Evolutionary conservation across 2,113 vertebrate species (phyloP).

Genomic region (Pundamilia nyererei): DNA sequence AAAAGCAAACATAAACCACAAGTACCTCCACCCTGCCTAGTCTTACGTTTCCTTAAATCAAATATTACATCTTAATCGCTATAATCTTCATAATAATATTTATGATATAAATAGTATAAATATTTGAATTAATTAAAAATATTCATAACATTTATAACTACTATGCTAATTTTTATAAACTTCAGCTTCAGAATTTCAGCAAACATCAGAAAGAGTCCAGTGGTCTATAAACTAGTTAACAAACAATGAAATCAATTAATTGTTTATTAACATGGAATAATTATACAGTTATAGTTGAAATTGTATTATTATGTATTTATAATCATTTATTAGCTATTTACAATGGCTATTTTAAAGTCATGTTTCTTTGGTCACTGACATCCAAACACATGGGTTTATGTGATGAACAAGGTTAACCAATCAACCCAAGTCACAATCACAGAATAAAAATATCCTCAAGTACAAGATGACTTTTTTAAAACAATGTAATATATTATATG

Average conservation of each 20-base stretch:
- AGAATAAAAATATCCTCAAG: background rate
- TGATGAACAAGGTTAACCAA: background rate
- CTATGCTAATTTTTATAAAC: background rate
- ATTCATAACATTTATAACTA: background rate
- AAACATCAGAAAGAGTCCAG: background rate
- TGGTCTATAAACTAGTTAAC: background rate
- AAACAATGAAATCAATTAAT: background rate
- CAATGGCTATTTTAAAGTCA: background rate
- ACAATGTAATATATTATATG: background rate
- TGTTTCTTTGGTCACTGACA: background rate
- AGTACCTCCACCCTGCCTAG: background rate
- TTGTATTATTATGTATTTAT: background rate
- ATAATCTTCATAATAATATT: background rate
- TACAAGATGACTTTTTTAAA: background rate
- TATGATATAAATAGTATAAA: background rate
- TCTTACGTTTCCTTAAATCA: background rate
- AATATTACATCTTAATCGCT: background rate
- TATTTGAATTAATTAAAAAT: background rate
- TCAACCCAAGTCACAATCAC: background rate
- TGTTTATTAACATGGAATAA: background rate
- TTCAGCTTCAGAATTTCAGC: background rate
- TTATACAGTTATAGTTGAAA: background rate
- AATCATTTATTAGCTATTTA: background rate
- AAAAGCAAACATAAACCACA: background rate
- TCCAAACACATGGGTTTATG: background rate